Evolutionary conservation across 2,113 vertebrate species (phyloP).

Genomic region (Mobula birostris): DNA sequence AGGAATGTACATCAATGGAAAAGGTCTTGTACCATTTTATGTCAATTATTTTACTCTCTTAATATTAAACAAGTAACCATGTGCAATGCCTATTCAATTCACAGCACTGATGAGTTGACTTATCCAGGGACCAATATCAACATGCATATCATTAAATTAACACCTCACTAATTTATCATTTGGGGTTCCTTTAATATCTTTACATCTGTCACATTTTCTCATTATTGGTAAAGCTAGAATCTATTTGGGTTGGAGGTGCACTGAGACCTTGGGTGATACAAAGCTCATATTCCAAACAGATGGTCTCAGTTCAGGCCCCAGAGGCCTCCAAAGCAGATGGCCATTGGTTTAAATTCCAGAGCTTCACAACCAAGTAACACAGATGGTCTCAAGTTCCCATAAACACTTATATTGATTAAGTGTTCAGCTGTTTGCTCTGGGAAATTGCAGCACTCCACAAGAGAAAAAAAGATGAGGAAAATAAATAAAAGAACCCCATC

Average conservation of each 20-base stretch:
- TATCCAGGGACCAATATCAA: neutral
- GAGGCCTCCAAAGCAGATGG: neutral
- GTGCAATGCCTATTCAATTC: neutral
- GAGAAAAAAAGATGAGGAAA: neutral
- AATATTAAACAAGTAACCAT: neutral
- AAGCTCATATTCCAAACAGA: neutral
- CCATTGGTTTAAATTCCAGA: constrained; percentile 21
- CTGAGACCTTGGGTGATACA: neutral
- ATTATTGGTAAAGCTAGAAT: neutral
- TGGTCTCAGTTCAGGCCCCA: constrained; percentile 5
- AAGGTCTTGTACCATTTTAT: neutral
- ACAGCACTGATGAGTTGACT: neutral
- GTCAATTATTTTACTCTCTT: neutral
- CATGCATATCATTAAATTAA: constrained; percentile 9
- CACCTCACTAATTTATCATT: constrained; percentile 18
- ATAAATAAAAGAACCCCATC: neutral
- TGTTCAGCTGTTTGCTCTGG: neutral
- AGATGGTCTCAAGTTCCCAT: neutral
- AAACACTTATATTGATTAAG: neutral
- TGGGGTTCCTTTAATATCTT: neutral
- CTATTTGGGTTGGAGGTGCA: neutral
- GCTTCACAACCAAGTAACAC: neutral
- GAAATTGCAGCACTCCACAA: neutral
- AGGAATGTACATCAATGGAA: neutral
- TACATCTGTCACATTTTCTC: constrained; percentile 19